Percentiles rank a stretch among this genome's conserved stretches.
These are phyloP conservation scores for Calosoma granatense DNA, from an alignment of 1,140 invertebrate species.

Conservation along the genomic window DNA sequence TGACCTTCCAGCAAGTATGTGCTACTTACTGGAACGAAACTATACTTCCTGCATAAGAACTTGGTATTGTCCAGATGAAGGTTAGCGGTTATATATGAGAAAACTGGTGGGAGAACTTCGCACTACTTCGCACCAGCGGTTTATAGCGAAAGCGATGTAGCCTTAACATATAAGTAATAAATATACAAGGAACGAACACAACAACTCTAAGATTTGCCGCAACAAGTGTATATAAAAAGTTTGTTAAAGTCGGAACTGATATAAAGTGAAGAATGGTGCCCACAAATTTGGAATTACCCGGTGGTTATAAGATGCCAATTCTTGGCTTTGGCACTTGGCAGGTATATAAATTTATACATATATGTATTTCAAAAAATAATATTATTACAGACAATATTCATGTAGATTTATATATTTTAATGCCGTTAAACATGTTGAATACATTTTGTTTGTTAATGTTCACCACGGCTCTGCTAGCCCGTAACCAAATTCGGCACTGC, in stretches of 20 bases:
- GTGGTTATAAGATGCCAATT: constrained; percentile 54
- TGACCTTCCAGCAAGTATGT: no score
- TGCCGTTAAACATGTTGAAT: constrained; percentile 15
- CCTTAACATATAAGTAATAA: no score
- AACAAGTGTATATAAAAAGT: no score
- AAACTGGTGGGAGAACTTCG: no score
- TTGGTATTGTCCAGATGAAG: no score
- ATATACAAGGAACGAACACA: no score
- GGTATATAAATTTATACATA: constrained; percentile 39
- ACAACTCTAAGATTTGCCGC: no score
- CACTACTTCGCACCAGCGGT: no score
- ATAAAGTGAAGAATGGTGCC: constrained; percentile 8
- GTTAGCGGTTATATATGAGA: no score
- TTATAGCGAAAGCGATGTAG: no score
- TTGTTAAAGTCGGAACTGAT: constrained; percentile 12
- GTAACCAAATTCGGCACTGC: not conserved
- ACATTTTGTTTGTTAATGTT: constrained; percentile 11
- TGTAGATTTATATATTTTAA: constrained; percentile 11
- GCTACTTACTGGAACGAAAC: no score
- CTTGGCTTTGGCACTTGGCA: constrained; percentile 74
- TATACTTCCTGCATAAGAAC: no score
- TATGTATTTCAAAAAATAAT: not conserved
- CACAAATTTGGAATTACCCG: constrained; percentile 28
- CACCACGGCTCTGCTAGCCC: not conserved
- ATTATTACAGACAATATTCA: constrained; percentile 14